Evolutionary conservation across 1,140 invertebrate species (phyloP).

Genomic region (Drosophila bocqueti): DNA sequence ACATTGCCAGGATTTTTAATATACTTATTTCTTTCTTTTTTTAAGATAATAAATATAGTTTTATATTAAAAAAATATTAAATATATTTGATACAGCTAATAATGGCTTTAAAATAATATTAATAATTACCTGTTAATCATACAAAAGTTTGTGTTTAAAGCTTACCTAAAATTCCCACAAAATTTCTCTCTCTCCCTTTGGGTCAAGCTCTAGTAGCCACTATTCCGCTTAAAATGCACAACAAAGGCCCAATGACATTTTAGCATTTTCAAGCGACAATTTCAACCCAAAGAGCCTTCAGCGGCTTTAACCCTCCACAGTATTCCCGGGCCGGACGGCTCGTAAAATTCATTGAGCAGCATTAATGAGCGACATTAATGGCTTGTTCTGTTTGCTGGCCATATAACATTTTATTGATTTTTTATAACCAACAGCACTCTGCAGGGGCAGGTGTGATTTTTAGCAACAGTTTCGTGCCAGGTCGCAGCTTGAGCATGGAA

Average conservation of each 20-base stretch:
- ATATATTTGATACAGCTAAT: neutral
- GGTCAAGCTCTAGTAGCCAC: constrained; percentile 18
- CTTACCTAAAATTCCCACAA: neutral
- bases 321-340: constrained; percentile 27
- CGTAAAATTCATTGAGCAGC: constrained; percentile 83
- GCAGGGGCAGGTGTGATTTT: constrained; percentile 78
- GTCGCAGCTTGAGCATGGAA: constrained; percentile 58
- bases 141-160: neutral
- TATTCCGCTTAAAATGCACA: constrained; percentile 70
- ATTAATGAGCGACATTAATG: constrained; percentile 83
- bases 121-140: neutral
- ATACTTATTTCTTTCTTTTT: neutral
- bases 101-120: neutral
- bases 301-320: constrained; percentile 7
- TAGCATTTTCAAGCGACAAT: constrained; percentile 59
- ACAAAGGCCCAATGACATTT: constrained; percentile 61
- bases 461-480: constrained; percentile 78
- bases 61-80: neutral
- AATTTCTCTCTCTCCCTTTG: constrained; percentile 31
- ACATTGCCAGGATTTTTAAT: neutral
- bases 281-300: constrained; percentile 31
- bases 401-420: constrained; percentile 79
- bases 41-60: too few relatives aligned
- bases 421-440: constrained; percentile 42
- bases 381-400: constrained; percentile 71